Evolutionary conservation across 2,888 invertebrate species (phyloP).

Genomic region (Serrognathus titanus): DNA sequence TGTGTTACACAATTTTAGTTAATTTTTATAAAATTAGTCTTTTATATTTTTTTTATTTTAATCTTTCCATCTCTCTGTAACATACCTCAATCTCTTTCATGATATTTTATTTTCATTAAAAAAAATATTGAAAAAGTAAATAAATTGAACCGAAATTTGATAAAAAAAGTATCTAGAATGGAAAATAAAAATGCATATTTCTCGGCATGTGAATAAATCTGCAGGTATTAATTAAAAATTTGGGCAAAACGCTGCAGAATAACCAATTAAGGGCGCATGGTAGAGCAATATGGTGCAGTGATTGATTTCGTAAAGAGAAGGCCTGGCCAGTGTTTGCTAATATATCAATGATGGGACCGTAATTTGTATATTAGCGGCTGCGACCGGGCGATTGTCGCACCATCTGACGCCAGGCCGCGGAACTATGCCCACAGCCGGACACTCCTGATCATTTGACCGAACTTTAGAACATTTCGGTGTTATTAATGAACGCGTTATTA

Average conservation of each 20-base stretch:
- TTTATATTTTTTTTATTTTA: no score
- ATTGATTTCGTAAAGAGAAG: constrained; percentile 28
- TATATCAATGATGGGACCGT: constrained; percentile 32
- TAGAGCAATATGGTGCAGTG: constrained; percentile 28
- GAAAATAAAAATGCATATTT: neutral
- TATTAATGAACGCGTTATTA: constrained; percentile 17
- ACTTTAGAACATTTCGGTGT: constrained; percentile 16
- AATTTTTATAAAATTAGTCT: no score
- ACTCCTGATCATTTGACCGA: constrained; percentile 24
- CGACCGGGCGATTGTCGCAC: constrained; percentile 32
- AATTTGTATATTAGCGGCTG: constrained; percentile 33
- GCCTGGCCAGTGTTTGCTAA: constrained; percentile 25
- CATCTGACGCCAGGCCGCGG: constrained; percentile 31
- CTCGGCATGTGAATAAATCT: constrained; percentile 11
- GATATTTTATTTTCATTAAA: no score
- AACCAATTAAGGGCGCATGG: constrained; percentile 25
- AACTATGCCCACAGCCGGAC: constrained; percentile 28
- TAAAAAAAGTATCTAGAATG: neutral
- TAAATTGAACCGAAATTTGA: neutral
- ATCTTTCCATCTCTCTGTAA: no score
- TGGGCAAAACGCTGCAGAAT: constrained; percentile 25
- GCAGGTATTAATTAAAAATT: constrained; percentile 25
- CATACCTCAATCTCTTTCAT: no score
- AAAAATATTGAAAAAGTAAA: no score
- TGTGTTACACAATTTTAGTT: no score